phyloP scores from a whole-genome alignment of 1,140 invertebrate species.

The Amyelois transitella region DNA sequence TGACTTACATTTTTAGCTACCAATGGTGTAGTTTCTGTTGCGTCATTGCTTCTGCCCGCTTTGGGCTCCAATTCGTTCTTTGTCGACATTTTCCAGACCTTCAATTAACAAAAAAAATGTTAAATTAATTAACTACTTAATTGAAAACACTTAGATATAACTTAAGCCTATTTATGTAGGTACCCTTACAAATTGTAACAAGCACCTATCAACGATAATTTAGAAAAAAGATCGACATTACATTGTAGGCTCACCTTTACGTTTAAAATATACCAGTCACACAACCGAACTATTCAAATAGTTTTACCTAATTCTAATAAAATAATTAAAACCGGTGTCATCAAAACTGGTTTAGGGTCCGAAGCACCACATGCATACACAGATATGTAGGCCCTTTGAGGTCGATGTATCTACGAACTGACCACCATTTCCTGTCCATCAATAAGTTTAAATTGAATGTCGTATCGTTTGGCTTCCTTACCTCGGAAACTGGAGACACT shows the following conservation, averaged over 20 bases:
- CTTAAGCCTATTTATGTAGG: too few relatives aligned
- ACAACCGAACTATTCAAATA: neutral
- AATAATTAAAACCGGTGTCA: neutral
- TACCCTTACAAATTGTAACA: too few relatives aligned
- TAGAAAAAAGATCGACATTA: neutral
- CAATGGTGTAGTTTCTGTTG: slow-evolving; percentile 35
- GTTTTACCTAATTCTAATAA: neutral
- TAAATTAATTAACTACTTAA: too few relatives aligned
- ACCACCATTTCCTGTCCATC: neutral
- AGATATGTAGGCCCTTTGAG: neutral
- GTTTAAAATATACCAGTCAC: neutral
- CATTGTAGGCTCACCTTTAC: neutral
- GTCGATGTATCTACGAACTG: neutral
- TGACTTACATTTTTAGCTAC: slow-evolving; percentile 27
- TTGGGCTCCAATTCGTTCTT: slow-evolving; percentile 25
- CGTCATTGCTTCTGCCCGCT: slow-evolving; percentile 1
- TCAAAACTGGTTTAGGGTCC: neutral
- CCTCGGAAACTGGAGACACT: neutral
- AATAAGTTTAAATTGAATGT: neutral
- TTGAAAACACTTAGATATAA: too few relatives aligned
- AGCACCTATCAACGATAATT: too few relatives aligned
- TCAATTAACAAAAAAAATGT: neutral
- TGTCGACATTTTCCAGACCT: slow-evolving; percentile 24
- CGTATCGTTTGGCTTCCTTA: neutral
- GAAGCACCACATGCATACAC: neutral